A percentile compares a stretch with the other conserved stretches of the same genome.
Evolutionary conservation across 1,140 invertebrate genomes (phyloP).

Genomic region (Colletes gigas): DNA sequence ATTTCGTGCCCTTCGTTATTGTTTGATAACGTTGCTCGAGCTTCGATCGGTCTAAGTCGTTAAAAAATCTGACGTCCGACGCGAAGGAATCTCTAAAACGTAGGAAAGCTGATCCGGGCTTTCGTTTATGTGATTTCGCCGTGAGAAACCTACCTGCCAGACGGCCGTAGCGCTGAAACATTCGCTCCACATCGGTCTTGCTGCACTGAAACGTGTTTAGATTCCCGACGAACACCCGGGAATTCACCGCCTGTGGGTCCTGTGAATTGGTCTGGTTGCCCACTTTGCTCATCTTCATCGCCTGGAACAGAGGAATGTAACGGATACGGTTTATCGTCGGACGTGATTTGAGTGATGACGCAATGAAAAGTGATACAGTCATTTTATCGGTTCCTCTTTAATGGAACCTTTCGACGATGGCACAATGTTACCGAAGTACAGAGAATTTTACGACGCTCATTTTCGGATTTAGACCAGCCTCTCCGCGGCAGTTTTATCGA

Average conservation of each 20-base stretch:
- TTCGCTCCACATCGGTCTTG: constrained; percentile 93
- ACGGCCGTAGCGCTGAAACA: constrained; percentile 92
- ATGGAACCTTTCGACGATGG: background rate
- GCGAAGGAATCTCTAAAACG: constrained; percentile 17
- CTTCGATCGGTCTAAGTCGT: background rate
- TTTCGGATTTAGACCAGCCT: background rate
- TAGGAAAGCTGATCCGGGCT: constrained; percentile 8
- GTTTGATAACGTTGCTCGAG: background rate
- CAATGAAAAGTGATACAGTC: constrained; percentile 37
- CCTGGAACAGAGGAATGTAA: constrained; percentile 70
- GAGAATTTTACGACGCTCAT: constrained; percentile 18
- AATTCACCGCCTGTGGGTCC: constrained; percentile 93
- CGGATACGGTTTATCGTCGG: constrained; percentile 29
- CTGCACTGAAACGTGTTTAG: constrained; percentile 94
- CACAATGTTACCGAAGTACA: background rate
- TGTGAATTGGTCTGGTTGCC: constrained; percentile 94
- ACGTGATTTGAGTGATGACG: constrained; percentile 42
- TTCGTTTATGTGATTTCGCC: constrained; percentile 39
- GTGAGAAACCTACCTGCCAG: constrained; percentile 85
- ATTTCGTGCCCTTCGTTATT: background rate
- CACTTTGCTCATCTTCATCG: constrained; percentile 91
- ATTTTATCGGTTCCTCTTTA: background rate
- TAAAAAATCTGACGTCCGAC: constrained; percentile 18
- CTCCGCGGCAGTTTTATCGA: background rate
- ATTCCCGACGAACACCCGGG: constrained; percentile 94